Conservation (phyloP, 2,888 invertebrate genomes). For the Hymenopus coronatus region DNA sequence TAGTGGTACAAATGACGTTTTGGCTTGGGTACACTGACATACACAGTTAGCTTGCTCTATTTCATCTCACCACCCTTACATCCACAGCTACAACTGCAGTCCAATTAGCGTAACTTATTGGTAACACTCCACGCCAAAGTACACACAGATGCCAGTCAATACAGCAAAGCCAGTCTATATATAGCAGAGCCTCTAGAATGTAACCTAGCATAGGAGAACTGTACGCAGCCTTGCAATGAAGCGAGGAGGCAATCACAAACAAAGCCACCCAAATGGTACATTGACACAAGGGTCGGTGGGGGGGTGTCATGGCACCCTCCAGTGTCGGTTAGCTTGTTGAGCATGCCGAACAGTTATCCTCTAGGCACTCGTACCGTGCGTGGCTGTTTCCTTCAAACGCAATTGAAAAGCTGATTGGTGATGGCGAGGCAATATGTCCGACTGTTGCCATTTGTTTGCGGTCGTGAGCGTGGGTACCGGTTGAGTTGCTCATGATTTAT, state of each 20-base stretch:
- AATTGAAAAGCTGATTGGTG: not conserved
- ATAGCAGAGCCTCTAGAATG: not conserved
- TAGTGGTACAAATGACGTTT: not conserved
- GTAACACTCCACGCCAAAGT: not conserved
- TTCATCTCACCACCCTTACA: not conserved
- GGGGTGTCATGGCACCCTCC: not conserved
- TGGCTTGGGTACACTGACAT: not conserved
- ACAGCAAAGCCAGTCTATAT: not conserved
- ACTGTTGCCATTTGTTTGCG: not conserved
- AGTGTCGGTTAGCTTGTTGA: not conserved
- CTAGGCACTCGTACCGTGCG: too few species aligned
- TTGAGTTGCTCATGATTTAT: not conserved
- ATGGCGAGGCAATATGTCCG: not conserved
- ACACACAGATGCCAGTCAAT: not conserved
- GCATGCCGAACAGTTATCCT: not conserved
- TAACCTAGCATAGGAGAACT: not conserved
- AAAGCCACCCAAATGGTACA: not conserved
- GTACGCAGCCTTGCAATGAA: not conserved
- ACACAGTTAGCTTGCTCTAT: not conserved
- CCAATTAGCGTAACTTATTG: not conserved
- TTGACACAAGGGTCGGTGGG: constrained; percentile 3
- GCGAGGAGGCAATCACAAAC: not conserved
- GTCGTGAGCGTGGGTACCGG: not conserved
- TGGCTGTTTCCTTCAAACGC: not conserved
- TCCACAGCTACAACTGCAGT: not conserved